These are phyloP conservation scores for Halotydeus destructor DNA, from an alignment of 1,140 invertebrate genomes.

Conservation along the genomic window DNA sequence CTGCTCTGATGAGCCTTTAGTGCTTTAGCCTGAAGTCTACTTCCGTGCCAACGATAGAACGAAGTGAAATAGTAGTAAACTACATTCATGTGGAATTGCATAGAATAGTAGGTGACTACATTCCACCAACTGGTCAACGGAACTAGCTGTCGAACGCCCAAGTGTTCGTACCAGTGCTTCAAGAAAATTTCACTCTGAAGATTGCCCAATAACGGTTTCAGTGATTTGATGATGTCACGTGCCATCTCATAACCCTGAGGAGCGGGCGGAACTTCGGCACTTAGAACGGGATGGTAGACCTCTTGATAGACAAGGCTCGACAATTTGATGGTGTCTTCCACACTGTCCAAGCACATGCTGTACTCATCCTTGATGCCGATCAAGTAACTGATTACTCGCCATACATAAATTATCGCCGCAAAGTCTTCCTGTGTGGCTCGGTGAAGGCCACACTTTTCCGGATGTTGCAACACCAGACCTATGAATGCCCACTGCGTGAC, in stretches of 20 bases:
- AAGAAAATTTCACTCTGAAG: constrained; percentile 1
- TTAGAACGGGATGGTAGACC: too few species aligned
- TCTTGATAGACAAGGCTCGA: too few species aligned
- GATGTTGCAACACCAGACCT: constrained; percentile 19
- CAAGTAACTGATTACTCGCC: constrained; percentile 53
- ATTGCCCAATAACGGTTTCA: neutral
- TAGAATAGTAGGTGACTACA: too few species aligned
- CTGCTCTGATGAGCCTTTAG: too few species aligned
- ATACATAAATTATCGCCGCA: constrained; percentile 54
- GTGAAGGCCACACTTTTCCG: constrained; percentile 12
- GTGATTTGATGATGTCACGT: constrained; percentile 6
- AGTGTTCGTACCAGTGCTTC: constrained; percentile 2
- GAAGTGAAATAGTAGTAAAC: too few species aligned
- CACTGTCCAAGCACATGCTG: constrained; percentile 32
- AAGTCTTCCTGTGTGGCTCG: constrained; percentile 32
- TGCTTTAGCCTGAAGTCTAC: too few species aligned
- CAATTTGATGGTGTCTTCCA: constrained; percentile 20
- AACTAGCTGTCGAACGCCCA: too few species aligned
- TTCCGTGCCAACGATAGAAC: too few species aligned
- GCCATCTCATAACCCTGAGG: constrained; percentile 5
- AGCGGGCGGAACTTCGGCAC: neutral
- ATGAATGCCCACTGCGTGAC: constrained; percentile 20
- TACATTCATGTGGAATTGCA: too few species aligned
- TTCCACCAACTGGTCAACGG: too few species aligned
- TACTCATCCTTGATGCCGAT: constrained; percentile 57